Evolutionary conservation across 2,113 vertebrate species (phyloP), one percentile per base, ranked within the genome.

Genomic region (Leptobrachium leishanense): DNA sequence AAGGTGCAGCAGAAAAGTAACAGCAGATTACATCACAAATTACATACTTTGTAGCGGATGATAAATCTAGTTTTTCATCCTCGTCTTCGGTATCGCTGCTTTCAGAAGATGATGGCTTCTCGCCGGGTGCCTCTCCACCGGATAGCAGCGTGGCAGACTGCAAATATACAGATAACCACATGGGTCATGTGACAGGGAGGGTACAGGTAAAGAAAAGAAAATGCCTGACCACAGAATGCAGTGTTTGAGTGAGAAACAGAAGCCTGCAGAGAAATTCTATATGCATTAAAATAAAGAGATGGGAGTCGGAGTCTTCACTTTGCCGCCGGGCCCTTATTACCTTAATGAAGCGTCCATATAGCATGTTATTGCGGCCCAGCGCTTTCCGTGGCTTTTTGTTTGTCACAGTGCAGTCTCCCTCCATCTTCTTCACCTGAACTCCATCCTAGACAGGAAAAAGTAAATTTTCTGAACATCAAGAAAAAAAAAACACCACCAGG

Each of bases 311-410:
- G 20, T 31, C 20, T 31, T 31, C 20, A 31, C 20, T 31, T 31
- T 31, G 20, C 46, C 8, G 46, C 46, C 4, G 46, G 4, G 46
- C 46, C 46, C 46, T 5, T 10, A 10, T 42, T 76, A 98, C 97
- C 95, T 98, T 98, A 72, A 98, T 92, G 0, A 99, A 99, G 84
- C 87, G 89, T 15, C 95, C 95, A 0, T 99, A 99, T 0, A 97
- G 86, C 89, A 92, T 84, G 43, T 59, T 84, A 74, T 83, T 87
- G 0, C 84, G 12, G 40, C 83, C 5, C 0, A 82, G 0, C 0
- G 90, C 92, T 83, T 90, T 92, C 43, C 86, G 71, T 0, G 94
- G 95, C 77, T 89, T 94, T 80, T 85, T 95, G 15, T 84, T 92
- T 63, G 90, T 92, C 83, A 96, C 88, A 15, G 70, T 4, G 2